These are phyloP conservation scores for Cataglyphis livida DNA, from an alignment of 2,888 invertebrate genomes.

Conservation along the genomic window DNA sequence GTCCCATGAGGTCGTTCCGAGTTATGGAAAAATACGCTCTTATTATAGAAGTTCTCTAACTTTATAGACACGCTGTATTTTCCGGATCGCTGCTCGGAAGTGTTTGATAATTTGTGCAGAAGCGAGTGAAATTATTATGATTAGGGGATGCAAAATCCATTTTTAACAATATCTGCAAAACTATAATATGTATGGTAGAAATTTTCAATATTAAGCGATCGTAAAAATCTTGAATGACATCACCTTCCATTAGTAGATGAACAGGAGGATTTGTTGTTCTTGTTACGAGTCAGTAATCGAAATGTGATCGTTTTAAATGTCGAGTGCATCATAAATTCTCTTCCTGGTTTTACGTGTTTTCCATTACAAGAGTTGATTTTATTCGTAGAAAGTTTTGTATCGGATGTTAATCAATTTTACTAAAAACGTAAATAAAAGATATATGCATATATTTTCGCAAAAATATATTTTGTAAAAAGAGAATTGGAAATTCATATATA, in stretches of 20 bases:
- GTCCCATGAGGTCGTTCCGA: constrained; percentile 68
- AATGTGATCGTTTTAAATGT: not conserved
- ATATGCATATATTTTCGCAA: not conserved
- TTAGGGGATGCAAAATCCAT: not conserved
- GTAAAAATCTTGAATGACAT: not conserved
- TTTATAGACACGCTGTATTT: constrained; percentile 12
- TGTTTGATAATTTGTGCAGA: constrained; percentile 3
- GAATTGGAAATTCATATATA: not conserved
- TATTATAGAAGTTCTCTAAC: constrained; percentile 28
- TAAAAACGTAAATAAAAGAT: not conserved
- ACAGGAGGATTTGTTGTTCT: not conserved
- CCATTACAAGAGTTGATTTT: not conserved
- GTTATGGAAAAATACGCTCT: constrained; percentile 45
- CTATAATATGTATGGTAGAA: not conserved
- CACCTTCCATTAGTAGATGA: constrained; percentile 2
- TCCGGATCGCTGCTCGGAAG: not conserved
- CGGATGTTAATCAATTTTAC: not conserved
- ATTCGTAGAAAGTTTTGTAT: not conserved
- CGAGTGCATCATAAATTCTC: not conserved
- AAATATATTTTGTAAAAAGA: not conserved
- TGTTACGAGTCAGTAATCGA: not conserved
- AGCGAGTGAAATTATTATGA: not conserved
- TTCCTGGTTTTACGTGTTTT: not conserved
- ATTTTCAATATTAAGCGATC: not conserved
- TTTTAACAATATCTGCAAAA: not conserved